A percentile compares a stretch with the other conserved stretches of the same genome.
These are phyloP conservation scores for Clitarchus hookeri DNA, from an alignment of 2,888 invertebrate species.

Conservation along the genomic window DNA sequence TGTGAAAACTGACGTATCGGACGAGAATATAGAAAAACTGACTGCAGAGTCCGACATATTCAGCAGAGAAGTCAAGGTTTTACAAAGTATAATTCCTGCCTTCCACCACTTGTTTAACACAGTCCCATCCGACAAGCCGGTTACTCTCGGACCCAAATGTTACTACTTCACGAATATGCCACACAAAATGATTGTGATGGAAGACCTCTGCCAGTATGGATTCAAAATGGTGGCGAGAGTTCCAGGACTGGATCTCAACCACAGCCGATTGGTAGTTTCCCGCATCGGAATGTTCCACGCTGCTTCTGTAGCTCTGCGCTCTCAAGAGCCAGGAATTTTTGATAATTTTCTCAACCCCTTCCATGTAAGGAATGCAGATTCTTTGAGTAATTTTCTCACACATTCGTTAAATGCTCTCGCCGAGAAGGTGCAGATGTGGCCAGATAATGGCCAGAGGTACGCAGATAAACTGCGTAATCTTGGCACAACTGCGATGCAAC, in stretches of 20 bases:
- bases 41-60: neutral
- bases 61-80: neutral
- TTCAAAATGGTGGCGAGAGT: neutral
- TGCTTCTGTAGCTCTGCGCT: neutral
- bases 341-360: neutral
- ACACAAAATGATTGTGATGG: neutral
- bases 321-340: neutral
- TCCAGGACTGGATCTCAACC: neutral
- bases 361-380: neutral
- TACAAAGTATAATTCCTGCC: neutral
- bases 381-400: neutral
- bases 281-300: conserved; percentile 2
- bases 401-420: neutral
- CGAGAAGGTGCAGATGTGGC: neutral
- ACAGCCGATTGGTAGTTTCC: neutral
- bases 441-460: neutral
- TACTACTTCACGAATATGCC: neutral
- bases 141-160: neutral
- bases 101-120: neutral
- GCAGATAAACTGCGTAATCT: neutral
- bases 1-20: neutral
- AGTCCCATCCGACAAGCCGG: neutral
- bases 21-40: neutral
- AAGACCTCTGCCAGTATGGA: neutral
- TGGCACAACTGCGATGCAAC: neutral